Conservation (phyloP, 2,888 invertebrate genomes). For the Mechanitis mazaeus region DNA sequence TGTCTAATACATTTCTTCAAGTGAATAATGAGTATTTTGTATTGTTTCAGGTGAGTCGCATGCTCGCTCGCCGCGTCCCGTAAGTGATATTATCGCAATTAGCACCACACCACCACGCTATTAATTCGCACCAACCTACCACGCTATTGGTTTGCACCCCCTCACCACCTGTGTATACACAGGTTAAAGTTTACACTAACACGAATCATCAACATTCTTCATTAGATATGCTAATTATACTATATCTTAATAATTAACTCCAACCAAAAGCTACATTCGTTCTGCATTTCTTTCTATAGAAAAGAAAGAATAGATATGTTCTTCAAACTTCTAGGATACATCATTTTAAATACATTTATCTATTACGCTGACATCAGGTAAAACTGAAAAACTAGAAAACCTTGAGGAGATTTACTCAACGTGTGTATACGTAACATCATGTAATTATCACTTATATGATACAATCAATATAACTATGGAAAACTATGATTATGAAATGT, state of each 20-base stretch:
- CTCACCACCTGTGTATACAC: not conserved
- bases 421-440: not conserved
- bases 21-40: conserved; percentile 18
- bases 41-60: conserved; percentile 62
- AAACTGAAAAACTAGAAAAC: not conserved
- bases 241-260: too few species aligned
- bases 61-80: conserved; percentile 53
- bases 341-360: too few species aligned
- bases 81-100: conserved; percentile 41
- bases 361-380: too few species aligned
- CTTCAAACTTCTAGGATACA: too few species aligned
- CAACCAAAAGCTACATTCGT: too few species aligned
- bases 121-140: not conserved
- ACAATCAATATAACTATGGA: conserved; percentile 4
- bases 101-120: conserved; percentile 7
- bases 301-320: too few species aligned
- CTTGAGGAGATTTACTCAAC: not conserved
- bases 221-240: too few species aligned
- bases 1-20: not conserved
- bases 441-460: conserved; percentile 1
- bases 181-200: too few species aligned
- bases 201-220: too few species aligned
- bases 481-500: not conserved
- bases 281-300: too few species aligned
- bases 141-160: not conserved